A percentile compares a stretch with the other conserved stretches of the same genome.
phyloP scores from a whole-genome alignment of 2,888 invertebrate species.

The Pseudoips prasinana region DNA sequence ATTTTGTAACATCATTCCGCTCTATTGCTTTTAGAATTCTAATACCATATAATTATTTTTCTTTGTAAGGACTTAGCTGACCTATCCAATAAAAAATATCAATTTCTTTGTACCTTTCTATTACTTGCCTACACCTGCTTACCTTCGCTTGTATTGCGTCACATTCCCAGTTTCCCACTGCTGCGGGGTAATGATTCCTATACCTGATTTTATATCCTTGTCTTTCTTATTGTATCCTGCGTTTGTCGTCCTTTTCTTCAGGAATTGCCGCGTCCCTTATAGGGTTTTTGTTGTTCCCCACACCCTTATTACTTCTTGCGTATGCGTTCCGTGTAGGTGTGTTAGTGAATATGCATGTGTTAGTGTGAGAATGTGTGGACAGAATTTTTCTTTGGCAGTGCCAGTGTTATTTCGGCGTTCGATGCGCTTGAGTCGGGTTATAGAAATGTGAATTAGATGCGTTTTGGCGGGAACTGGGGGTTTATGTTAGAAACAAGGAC shows the following conservation, averaged over 20 bases:
- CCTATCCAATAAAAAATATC: conserved; percentile 63
- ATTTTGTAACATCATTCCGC: conserved; percentile 16
- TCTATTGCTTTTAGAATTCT: conserved; percentile 17
- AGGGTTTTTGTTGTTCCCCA: conserved; percentile 64
- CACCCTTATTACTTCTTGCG: conserved; percentile 68
- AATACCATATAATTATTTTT: conserved; percentile 28
- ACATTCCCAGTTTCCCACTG: conserved; percentile 65
- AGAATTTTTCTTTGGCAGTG: conserved; percentile 45
- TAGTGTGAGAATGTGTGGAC: conserved; percentile 52
- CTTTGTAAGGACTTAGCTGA: conserved; percentile 46
- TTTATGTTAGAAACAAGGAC: conserved; percentile 9
- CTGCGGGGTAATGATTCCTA: conserved; percentile 64
- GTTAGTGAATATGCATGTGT: conserved; percentile 42
- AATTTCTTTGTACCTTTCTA: conserved; percentile 64
- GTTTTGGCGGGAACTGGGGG: conserved; percentile 63
- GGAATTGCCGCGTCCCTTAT: conserved; percentile 52
- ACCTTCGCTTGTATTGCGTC: conserved; percentile 61
- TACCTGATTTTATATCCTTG: conserved; percentile 60
- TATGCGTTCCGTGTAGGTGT: conserved; percentile 59
- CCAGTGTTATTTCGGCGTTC: conserved; percentile 53
- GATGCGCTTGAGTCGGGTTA: conserved; percentile 47
- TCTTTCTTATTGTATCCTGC: conserved; percentile 36
- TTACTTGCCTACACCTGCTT: conserved; percentile 70
- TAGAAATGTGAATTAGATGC: conserved; percentile 46
- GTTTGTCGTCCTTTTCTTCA: conserved; percentile 49